Conservation (phyloP, 2,888 invertebrate species). For the Silvanus unidentatus region DNA sequence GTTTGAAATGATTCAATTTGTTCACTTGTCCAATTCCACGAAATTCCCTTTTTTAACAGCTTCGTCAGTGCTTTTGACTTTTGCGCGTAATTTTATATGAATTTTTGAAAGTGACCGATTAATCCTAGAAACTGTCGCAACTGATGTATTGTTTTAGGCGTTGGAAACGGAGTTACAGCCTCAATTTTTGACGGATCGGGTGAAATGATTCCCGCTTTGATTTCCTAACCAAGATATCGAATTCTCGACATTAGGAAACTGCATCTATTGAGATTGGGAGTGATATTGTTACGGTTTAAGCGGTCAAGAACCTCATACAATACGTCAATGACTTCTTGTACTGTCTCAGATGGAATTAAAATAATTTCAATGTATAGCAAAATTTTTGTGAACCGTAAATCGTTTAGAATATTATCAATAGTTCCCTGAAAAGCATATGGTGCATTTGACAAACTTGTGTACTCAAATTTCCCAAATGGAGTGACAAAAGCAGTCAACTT, state of each 20-base stretch:
- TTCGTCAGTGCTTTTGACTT: conserved; percentile 14
- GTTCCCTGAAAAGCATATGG: not conserved
- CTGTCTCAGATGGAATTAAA: conserved; percentile 1
- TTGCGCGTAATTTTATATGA: conserved; percentile 16
- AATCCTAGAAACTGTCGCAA: no score
- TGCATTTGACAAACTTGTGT: not conserved
- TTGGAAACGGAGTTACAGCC: no score
- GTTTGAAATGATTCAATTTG: conserved; percentile 13
- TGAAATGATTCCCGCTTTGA: not conserved
- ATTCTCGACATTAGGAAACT: not conserved
- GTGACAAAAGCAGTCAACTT: not conserved
- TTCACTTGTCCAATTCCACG: conserved; percentile 13
- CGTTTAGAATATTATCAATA: not conserved
- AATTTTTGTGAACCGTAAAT: not conserved
- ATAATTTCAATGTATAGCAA: conserved; percentile 7
- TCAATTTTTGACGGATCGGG: no score
- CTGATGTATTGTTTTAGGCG: no score
- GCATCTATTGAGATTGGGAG: not conserved
- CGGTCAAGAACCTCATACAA: not conserved
- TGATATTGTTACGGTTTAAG: not conserved
- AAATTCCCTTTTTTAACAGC: conserved; percentile 12
- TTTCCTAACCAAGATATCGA: not conserved
- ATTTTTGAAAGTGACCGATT: conserved; percentile 7
- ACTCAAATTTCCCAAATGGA: not conserved
- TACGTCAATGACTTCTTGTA: not conserved